A percentile compares a stretch with the other conserved stretches of the same genome.
Conservation (phyloP, 2,113 vertebrate species). For the Chaetura pelagica region DNA sequence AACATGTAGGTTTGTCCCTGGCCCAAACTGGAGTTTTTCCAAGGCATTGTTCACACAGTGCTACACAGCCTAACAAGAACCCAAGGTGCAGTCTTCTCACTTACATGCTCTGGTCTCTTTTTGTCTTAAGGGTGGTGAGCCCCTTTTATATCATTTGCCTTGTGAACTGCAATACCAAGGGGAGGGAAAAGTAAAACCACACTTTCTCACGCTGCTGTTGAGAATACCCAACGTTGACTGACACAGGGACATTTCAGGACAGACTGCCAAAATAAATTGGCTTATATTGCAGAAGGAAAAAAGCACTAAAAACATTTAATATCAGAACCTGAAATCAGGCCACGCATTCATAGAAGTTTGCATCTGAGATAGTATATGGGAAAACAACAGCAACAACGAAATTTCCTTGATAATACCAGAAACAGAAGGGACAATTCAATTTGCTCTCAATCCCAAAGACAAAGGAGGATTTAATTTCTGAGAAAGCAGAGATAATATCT, state of each 20-base stretch:
- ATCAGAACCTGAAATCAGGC: too few relatives aligned
- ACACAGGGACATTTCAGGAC: not conserved
- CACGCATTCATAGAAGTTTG: too few relatives aligned
- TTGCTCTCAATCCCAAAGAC: not conserved
- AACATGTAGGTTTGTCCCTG: not conserved
- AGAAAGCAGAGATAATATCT: not conserved
- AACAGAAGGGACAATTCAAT: not conserved
- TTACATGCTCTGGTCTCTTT: not conserved
- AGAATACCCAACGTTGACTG: too few relatives aligned
- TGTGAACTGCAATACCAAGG: too few relatives aligned
- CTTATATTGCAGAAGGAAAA: too few relatives aligned
- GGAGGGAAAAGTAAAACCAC: not conserved
- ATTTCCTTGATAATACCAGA: too few relatives aligned
- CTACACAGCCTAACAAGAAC: not conserved
- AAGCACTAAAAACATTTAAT: too few relatives aligned
- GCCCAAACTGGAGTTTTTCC: not conserved
- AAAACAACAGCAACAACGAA: too few relatives aligned
- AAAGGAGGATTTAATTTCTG: not conserved
- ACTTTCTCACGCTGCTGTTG: not conserved
- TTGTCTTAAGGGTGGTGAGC: fast-evolving
- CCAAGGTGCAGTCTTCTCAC: too few relatives aligned
- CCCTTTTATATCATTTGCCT: not conserved
- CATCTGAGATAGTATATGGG: too few relatives aligned
- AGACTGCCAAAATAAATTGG: not conserved
- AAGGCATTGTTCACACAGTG: fast-evolving